A percentile compares a stretch with the other conserved stretches of the same genome.
Conservation (phyloP, 2,888 invertebrate genomes). For the Aphrophora alni region DNA sequence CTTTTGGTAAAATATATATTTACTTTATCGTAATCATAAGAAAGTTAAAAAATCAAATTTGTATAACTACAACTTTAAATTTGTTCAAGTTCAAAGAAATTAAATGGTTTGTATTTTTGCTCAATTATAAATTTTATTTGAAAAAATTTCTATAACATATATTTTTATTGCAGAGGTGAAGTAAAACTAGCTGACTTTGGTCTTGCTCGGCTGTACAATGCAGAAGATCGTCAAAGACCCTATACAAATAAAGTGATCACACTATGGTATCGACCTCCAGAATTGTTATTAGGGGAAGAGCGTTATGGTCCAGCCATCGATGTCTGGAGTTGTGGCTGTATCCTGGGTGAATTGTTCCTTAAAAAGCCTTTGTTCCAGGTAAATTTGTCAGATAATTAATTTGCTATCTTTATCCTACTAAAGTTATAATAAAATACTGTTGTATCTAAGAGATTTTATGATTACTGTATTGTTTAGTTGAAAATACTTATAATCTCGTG, state of each 20-base stretch:
- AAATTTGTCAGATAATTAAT: slow-evolving; percentile 48
- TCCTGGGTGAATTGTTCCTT: slow-evolving; percentile 95
- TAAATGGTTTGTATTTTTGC: no score
- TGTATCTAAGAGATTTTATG: no score
- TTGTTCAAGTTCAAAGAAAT: no score
- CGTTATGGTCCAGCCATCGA: slow-evolving; percentile 97
- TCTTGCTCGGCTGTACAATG: slow-evolving; percentile 92
- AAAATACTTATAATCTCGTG: no score
- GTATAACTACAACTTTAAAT: no score
- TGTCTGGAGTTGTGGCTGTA: slow-evolving; percentile 99
- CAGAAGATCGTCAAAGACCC: slow-evolving; percentile 92
- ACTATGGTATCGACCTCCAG: slow-evolving; percentile 98
- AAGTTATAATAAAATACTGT: no score
- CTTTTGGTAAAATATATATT: no score
- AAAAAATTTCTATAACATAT: no score
- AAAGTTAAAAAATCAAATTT: no score
- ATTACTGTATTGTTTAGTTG: no score
- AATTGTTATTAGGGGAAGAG: slow-evolving; percentile 95
- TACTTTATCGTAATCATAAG: no score
- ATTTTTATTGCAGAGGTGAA: slow-evolving; percentile 77
- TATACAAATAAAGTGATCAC: slow-evolving; percentile 99
- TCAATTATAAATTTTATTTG: no score
- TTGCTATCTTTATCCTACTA: background rate
- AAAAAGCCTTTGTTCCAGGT: slow-evolving; percentile 97
- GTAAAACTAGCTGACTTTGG: slow-evolving; percentile 99